Base-by-base conservation (phyloP, 2,888 invertebrate species). In the Coleophora flavipennella region DNA sequence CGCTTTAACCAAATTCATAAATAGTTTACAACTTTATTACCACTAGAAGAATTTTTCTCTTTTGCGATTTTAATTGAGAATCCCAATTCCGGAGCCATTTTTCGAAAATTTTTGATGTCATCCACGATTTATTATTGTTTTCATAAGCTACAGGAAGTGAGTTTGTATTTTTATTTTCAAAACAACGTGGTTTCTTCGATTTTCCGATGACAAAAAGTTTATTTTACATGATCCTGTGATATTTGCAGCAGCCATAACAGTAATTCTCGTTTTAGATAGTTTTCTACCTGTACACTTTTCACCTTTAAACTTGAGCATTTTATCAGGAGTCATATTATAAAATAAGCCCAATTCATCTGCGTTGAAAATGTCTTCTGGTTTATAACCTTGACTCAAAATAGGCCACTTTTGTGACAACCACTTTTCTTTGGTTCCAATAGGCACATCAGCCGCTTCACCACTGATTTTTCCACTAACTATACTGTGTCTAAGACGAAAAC, bases 101-200 rank as follows among this genome's bases (percentile, higher is more conserved):
- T 46, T 46, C 43, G 46, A 51, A 53, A 50, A 51, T 40, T 29
- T 50, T 41, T 11, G 45, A 46, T 36, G 60, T 70, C 65, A 74
- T 69, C 67, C 66, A 67, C 13, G 64, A 54, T 41, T 43, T 66
- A 34, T 38, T 48, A 39, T 66, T 66, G 29, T 48, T 44, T 44
- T 49, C 50, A 46, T 64, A 67, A 44, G 42, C 48, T 14, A 58
- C 44, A 32, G 57, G 60, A 35, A 44, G 20, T 9, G 39, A 42
- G 10, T 33, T 36, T 32, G 44, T 41, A 31, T 41, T 47, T 26
- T 47, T 58, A 31, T 41, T 47, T 26, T 47, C 57, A 42, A 65
- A 65, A 44, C 57, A 62, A 39, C 54, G 41, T 4, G 65, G 61
- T 44, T 61, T 57, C 44, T 54, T 49, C 25, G 55, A 41, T 53